These are phyloP conservation scores for Pterobdella sp. DNA, from an alignment of 2,888 invertebrate species.

Conservation along the genomic window DNA sequence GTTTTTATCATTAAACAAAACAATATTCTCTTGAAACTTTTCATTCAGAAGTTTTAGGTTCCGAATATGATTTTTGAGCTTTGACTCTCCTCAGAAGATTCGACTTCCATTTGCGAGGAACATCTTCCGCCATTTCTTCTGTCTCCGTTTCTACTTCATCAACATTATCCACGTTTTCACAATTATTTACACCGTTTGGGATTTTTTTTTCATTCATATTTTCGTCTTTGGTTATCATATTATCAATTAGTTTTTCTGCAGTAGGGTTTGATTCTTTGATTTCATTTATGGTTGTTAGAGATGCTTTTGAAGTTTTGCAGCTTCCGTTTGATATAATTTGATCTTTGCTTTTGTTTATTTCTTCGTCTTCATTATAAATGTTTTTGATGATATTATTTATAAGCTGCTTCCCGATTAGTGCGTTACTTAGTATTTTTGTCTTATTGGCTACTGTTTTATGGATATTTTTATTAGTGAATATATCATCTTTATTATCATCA, in stretches of 20 bases:
- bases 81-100: constrained; percentile 28
- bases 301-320: not conserved
- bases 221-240: not conserved
- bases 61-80: constrained; percentile 2
- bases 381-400: not conserved
- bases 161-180: not conserved
- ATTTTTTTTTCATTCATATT: not conserved
- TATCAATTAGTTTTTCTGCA: not conserved
- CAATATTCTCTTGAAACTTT: not conserved
- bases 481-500: not conserved
- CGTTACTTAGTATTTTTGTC: not conserved
- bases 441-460: too few relatives aligned
- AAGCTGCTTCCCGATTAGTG: not conserved
- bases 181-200: not conserved
- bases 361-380: not conserved
- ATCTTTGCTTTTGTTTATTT: too few relatives aligned
- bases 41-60: constrained; percentile 1
- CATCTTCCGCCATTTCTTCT: not conserved
- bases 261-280: not conserved
- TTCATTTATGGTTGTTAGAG: not conserved
- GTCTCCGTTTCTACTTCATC: not conserved
- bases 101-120: constrained; percentile 28
- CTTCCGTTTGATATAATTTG: not conserved
- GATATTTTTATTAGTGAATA: too few relatives aligned
- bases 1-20: too few relatives aligned